phyloP scores from a whole-genome alignment of 2,888 invertebrate species.

The Plutella xylostella region DNA sequence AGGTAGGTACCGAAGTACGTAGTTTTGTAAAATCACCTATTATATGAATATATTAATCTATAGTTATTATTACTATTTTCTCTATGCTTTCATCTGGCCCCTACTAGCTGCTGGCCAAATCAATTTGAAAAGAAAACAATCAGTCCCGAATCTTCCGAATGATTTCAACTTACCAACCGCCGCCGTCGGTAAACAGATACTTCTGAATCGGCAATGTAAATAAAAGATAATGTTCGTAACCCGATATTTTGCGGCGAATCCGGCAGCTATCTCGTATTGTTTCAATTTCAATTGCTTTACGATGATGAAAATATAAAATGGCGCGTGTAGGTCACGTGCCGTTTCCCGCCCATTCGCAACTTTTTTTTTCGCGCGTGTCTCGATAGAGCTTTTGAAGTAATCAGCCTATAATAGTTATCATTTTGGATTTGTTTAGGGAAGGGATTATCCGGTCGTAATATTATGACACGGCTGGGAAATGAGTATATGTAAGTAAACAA shows the following conservation, averaged over 20 bases:
- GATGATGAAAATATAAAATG: conserved; percentile 20
- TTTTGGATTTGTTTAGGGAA: too few species aligned
- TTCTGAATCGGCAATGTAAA: conserved; percentile 60
- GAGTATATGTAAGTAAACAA: too few species aligned
- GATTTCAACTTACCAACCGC: conserved; percentile 27
- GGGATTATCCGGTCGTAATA: too few species aligned
- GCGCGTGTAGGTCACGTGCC: conserved; percentile 55
- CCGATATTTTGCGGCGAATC: conserved; percentile 52
- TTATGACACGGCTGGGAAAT: too few species aligned
- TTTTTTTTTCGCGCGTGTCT: conserved; percentile 16
- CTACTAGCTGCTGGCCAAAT: too few species aligned
- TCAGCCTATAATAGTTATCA: conserved; percentile 38
- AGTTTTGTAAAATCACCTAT: too few species aligned
- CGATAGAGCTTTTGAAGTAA: conserved; percentile 23
- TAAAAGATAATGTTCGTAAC: conserved; percentile 56
- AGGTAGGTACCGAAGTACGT: too few species aligned
- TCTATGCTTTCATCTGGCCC: too few species aligned
- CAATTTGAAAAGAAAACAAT: too few species aligned
- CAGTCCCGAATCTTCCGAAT: too few species aligned
- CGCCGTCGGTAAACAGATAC: conserved; percentile 46
- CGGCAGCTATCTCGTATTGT: conserved; percentile 43
- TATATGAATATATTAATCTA: too few species aligned
- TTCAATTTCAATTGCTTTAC: conserved; percentile 41
- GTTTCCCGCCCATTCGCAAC: conserved; percentile 35
- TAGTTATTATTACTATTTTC: too few species aligned